These are phyloP conservation scores for Leptoteleia sp. DNA, from an alignment of 1,140 invertebrate genomes.

Conservation along the genomic window DNA sequence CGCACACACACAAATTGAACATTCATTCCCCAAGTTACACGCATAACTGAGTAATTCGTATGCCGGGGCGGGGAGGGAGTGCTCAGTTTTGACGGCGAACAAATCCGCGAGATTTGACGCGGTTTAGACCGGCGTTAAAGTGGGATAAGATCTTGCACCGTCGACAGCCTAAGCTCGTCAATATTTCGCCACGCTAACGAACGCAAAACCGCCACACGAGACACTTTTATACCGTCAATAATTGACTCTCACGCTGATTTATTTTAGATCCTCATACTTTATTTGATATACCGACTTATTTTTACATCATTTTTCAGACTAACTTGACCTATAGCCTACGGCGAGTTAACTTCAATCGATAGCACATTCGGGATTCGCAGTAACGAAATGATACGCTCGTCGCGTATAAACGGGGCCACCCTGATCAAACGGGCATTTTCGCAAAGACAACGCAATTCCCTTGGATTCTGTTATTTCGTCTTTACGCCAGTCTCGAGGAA, in stretches of 20 bases:
- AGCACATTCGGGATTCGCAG: neutral
- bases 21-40: too few relatives aligned
- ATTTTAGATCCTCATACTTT: constrained; percentile 7
- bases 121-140: too few relatives aligned
- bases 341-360: constrained; percentile 22
- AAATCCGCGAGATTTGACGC: neutral
- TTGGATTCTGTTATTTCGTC: too few relatives aligned
- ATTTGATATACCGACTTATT: constrained; percentile 16
- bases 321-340: constrained; percentile 23
- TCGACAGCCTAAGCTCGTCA: constrained; percentile 8
- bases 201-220: neutral
- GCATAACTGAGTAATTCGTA: too few relatives aligned
- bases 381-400: too few relatives aligned
- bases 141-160: too few relatives aligned
- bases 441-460: too few relatives aligned
- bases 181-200: neutral
- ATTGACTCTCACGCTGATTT: constrained; percentile 2
- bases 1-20: too few relatives aligned
- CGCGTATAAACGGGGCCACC: constrained; percentile 31
- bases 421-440: too few relatives aligned
- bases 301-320: constrained; percentile 22
- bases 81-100: too few relatives aligned
- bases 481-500: too few relatives aligned
- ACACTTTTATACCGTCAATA: neutral
- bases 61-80: too few relatives aligned